Conservation (phyloP, 2,113 vertebrate species). For the Dunckerocampus dactyliophorus region DNA sequence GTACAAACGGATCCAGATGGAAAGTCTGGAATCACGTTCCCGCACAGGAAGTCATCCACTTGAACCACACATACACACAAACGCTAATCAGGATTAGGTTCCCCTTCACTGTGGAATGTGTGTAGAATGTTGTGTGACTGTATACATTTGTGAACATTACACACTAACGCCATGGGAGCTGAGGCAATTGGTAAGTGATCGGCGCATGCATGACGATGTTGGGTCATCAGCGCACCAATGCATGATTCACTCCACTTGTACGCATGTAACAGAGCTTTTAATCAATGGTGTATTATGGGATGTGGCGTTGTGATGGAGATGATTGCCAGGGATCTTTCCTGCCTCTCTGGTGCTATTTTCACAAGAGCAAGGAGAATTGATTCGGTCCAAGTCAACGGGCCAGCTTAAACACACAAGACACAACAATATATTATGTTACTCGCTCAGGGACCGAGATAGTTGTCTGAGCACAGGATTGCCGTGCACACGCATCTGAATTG, state of each 20-base stretch:
- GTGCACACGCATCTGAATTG: slow-evolving; percentile 5
- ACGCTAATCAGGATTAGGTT: slow-evolving; percentile 63
- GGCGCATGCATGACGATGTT: slow-evolving; percentile 42
- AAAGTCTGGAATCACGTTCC: slow-evolving; percentile 55
- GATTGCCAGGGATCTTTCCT: slow-evolving; percentile 27
- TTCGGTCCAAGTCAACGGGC: slow-evolving; percentile 29
- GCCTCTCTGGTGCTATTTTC: slow-evolving; percentile 27
- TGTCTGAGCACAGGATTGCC: slow-evolving; percentile 8
- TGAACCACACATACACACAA: slow-evolving; percentile 42
- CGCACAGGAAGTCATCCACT: slow-evolving; percentile 51
- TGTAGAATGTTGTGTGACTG: slow-evolving; percentile 15
- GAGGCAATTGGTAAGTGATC: slow-evolving; percentile 49
- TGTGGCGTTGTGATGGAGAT: slow-evolving; percentile 39
- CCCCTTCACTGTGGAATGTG: slow-evolving; percentile 45
- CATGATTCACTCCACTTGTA: slow-evolving; percentile 39
- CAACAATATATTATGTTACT: slow-evolving; percentile 39
- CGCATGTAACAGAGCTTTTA: slow-evolving; percentile 60
- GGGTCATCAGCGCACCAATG: slow-evolving; percentile 51
- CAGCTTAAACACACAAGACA: slow-evolving; percentile 25
- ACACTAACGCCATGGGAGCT: slow-evolving; percentile 36
- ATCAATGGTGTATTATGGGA: slow-evolving; percentile 57
- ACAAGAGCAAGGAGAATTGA: slow-evolving; percentile 48
- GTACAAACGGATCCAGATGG: slow-evolving; percentile 68
- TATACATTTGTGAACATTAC: slow-evolving; percentile 35
- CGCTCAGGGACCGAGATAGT: slow-evolving; percentile 17